A percentile compares a stretch with the other conserved stretches of the same genome.
Evolutionary conservation across 2,113 vertebrate species (phyloP).

Genomic region (Chascanopsetta lugubris): DNA sequence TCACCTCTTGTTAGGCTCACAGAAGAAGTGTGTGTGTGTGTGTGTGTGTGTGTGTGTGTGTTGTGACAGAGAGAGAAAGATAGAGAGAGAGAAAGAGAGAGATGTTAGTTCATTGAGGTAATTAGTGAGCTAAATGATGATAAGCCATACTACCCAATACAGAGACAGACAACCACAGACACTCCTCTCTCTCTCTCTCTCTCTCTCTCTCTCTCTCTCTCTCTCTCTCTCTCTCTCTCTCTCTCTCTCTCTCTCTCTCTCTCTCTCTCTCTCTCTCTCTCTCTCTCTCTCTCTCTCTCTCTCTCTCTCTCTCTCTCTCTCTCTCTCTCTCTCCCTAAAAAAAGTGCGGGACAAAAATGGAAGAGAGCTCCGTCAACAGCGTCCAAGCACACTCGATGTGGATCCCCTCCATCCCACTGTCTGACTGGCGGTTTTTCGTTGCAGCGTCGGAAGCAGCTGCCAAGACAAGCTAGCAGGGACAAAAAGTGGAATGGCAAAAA

Average conservation of each 20-base stretch:
- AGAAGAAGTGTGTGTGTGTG: slow-evolving; percentile 3
- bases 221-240: no score
- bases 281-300: no score
- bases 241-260: no score
- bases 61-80: slow-evolving; percentile 44
- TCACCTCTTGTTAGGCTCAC: slow-evolving; percentile 89
- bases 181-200: background rate
- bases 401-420: slow-evolving; percentile 26
- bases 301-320: no score
- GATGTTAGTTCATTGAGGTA: slow-evolving; percentile 51
- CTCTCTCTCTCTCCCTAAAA: no score
- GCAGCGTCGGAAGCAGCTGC: slow-evolving; percentile 19
- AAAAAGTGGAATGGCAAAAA: slow-evolving; percentile 48
- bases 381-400: slow-evolving; percentile 11
- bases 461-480: slow-evolving; percentile 37
- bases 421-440: slow-evolving; percentile 15
- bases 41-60: slow-evolving; percentile 37
- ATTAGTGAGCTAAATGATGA: slow-evolving; percentile 61
- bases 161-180: background rate
- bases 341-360: slow-evolving; percentile 2
- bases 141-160: slow-evolving; percentile 32
- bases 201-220: no score
- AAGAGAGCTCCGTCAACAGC: slow-evolving; percentile 10
- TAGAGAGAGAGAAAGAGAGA: no score
- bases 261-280: no score